Base-by-base conservation (phyloP, 1,140 invertebrate genomes). In the Penaeus chinensis region DNA sequence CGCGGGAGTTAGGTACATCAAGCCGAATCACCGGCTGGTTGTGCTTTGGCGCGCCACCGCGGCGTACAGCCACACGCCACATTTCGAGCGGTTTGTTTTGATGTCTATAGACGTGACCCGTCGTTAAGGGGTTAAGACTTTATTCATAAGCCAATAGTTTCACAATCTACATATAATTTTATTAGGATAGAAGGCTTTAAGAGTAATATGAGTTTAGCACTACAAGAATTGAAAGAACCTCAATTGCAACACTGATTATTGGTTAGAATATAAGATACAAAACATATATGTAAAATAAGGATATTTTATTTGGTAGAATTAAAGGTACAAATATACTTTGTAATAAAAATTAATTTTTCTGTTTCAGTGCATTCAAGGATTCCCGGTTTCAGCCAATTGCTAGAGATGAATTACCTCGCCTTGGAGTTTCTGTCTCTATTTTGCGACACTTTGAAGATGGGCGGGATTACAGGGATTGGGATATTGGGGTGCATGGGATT, bases 401-500 rank as follows among this genome's bases (percentile, higher is more conserved):
- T 60, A 94, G 96, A 78, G 98, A 99, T 69, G 99, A 99, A 93
- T 95, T 99, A 91, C 94, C 96, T 0, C 95, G 96, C 89, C 95
- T 99, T 47, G 96, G 97, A 87, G 98, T 99, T 11, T 97, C 97
- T 60, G 98, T 99, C 24, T 99, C 98, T 27, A 97, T 99, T 91
- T 94, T 99, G 84, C 94, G 95, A 77, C 95, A 97, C 93, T 99
- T 99, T 93, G 99, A 99, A 93, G 97, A 99, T 92, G 98, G 96
- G 0, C 93, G 94, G 74, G 96, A 99, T 92, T 99, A 98, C 93
- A 93, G 98, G 89, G 99, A 99, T 93, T 99, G 99, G 99, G 96
- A 98, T 93, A 94, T 99, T 83, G 99, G 99, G 24, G 94, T 96
- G 65, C 99, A 99, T 93, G 99, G 99, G 47, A 99, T 99, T 91